Evolutionary conservation across 2,888 invertebrate species (phyloP), one percentile per base, ranked within the genome.

Genomic region (Acleris sparsana): DNA sequence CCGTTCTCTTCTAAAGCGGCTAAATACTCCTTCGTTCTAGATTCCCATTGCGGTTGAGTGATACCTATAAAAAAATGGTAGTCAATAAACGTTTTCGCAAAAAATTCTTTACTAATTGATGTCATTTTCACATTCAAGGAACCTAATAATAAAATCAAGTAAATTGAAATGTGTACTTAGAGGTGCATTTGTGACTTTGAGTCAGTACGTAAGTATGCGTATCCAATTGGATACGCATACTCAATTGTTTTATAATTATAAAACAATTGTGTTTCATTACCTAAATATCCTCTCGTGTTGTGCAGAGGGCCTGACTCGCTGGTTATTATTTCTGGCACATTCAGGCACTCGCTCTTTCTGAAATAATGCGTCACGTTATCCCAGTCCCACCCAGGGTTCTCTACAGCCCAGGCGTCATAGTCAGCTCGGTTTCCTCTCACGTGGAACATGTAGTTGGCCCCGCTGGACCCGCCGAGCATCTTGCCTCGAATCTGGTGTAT

Each of bases 381-480:
- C 78, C 93, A 95, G 53, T 93, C 85, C 96, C 96, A 96, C 1
- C 93, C 95, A 0, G 44, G 33, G 39, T 53, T 84, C 77, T 46
- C 87, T 25, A 89, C 74, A 29, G 83, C 64, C 43, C 94, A 79
- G 63, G 94, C 90, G 2, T 86, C 72, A 75, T 93, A 95, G 76
- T 95, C 95, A 6, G 77, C 78, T 16, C 90, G 86, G 75, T 94
- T 94, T 0, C 95, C 95, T 57, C 93, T 83, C 0, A 94, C 79
- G 74, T 95, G 94, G 0, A 94, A 63, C 94, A 95, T 94, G 33
- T 89, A 93, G 77, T 95, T 95, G 13, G 94, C 87, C 0, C 89
- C 84, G 53, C 94, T 94, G 18, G 91, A 88, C 0, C 95, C 95
- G 1, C 95, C 95, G 33, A 94, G 80, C 0, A 90, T 89, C 72